phyloP scores from a whole-genome alignment of 1,140 invertebrate species.

The Trypoxylus dichotomus region DNA sequence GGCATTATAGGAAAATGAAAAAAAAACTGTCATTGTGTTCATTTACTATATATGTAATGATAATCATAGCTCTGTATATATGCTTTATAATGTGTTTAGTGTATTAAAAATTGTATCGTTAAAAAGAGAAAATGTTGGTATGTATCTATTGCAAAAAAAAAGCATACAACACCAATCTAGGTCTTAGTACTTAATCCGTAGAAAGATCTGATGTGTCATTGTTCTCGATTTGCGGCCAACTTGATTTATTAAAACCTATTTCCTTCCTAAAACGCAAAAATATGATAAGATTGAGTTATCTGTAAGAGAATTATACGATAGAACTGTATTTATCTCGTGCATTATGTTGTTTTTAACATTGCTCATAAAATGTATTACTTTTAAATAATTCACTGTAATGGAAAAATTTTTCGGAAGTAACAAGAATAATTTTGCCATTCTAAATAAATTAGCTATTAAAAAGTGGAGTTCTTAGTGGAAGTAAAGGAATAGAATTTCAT shows the following conservation, averaged over 20 bases:
- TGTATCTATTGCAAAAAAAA: background rate
- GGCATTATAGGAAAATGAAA: slow-evolving; percentile 11
- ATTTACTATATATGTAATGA: slow-evolving; percentile 5
- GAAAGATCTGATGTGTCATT: background rate
- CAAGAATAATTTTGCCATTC: too few relatives aligned
- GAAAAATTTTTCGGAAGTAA: too few relatives aligned
- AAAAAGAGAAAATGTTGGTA: too few relatives aligned
- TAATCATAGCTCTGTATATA: background rate
- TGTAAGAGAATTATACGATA: background rate
- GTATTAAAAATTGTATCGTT: background rate
- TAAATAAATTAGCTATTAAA: too few relatives aligned
- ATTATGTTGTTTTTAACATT: background rate
- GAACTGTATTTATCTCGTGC: background rate
- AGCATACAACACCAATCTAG: background rate
- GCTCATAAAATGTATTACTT: too few relatives aligned
- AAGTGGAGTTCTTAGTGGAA: too few relatives aligned
- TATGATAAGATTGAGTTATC: background rate
- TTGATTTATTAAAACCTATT: background rate
- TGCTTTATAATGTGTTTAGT: background rate
- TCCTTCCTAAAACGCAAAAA: background rate
- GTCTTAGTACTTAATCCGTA: background rate
- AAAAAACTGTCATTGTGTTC: slow-evolving; percentile 5
- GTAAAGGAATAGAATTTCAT: too few relatives aligned
- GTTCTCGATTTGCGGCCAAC: background rate
- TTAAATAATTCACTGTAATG: too few relatives aligned